Conservation (phyloP, 2,113 vertebrate genomes). For the Serinus canaria region DNA sequence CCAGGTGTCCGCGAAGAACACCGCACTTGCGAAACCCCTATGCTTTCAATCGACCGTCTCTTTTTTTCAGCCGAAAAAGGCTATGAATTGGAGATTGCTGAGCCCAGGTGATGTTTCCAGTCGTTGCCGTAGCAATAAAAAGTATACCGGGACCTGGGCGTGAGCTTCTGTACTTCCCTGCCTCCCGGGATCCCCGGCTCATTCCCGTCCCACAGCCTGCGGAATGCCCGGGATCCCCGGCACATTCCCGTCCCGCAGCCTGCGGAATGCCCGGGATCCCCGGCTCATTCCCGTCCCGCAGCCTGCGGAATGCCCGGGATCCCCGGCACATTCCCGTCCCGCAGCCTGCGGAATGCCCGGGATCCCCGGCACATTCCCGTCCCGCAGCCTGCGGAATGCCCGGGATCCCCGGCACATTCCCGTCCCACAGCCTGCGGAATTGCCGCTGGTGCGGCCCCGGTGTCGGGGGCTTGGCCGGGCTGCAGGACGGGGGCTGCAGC, state of each 20-base stretch:
- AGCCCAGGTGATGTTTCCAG: not conserved
- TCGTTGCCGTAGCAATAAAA: not conserved
- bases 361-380: no score
- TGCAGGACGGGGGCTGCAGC: not conserved
- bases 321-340: no score
- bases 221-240: no score
- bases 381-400: no score
- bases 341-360: no score
- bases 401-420: not conserved
- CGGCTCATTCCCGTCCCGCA: no score
- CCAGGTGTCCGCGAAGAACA: not conserved
- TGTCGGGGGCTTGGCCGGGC: not conserved
- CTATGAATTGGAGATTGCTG: not conserved
- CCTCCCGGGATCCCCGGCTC: not conserved
- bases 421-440: not conserved
- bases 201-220: rapidly evolving
- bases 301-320: no score
- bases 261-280: no score
- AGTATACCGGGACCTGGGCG: rapidly evolving
- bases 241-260: no score
- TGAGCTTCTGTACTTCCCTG: not conserved
- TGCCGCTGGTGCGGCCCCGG: rapidly evolving
- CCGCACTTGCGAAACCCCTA: not conserved
- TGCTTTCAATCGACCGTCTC: no score
- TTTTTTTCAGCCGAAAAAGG: no score